Base-by-base conservation (phyloP, 2,113 vertebrate genomes). In the Neodontobutis hainanensis region DNA sequence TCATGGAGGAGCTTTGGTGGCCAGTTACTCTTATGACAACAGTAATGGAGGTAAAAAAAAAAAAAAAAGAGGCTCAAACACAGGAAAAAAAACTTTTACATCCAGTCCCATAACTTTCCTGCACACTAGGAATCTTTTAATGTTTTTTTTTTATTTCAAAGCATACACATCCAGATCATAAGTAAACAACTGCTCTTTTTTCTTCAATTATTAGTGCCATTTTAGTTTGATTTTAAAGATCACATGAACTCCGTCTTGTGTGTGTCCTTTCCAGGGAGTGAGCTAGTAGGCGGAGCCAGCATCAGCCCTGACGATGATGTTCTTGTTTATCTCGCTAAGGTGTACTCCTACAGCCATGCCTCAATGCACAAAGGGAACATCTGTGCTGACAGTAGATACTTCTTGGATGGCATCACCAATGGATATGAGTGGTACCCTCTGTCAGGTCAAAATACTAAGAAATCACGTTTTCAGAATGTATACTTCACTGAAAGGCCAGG, bases 21-120 rank as follows among this genome's bases (percentile, higher is more conserved):
- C 95, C 87, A 97, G 95, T 81, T 99, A 98, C 44, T 93, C 97
- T 0, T 99, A 98, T 49, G 97, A 99, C 88, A 97, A 96, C 27
- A 93, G 94, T 7, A 92, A 94, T 38, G 38, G 78, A 85, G 94
- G 97, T 98, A 68, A 72, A 14, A 12, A 12, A 46, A 46, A 2
- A 45, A 4, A 27, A 27, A 27, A 27, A 27, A 27, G 19, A 27
- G 19, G 19, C 19, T 27, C 19, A 27, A 27, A 50, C 8, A 50
- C 44, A 51, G 42, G 42, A 43, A 43, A 43, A n/a, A 1, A 43
- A 3, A 8, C 42, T 43, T 11, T 8, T 8, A 43, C 1, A 43
- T 6, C 10, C 10, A 8, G 42, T 43, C 7, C 10, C 10, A 8
- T 43, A 3, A 43, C 6, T 43, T 43, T 43, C 42, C 42, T 43